Percentiles rank a stretch among this genome's conserved stretches.
Conservation (phyloP, 2,113 vertebrate species). For the Patagioenas fasciata region DNA sequence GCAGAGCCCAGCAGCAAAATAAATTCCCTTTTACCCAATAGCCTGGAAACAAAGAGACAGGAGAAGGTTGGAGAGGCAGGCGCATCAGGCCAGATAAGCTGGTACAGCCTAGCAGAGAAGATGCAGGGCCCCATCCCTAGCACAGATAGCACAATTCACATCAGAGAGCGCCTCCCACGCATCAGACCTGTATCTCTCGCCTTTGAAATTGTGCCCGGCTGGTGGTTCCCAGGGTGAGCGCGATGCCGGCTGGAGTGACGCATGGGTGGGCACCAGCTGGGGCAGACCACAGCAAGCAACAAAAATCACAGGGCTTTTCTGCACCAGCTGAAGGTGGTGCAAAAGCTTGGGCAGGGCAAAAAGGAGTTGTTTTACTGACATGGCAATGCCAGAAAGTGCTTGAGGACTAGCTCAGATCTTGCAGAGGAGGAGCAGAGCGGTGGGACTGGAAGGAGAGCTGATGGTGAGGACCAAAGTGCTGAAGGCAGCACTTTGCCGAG, state of each 20-base stretch:
- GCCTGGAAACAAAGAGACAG: not conserved
- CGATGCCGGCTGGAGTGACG: not conserved
- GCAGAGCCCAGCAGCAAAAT: not conserved
- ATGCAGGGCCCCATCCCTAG: slow-evolving; percentile 8
- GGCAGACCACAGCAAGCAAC: not conserved
- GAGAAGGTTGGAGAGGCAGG: not conserved
- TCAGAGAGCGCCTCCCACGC: slow-evolving; percentile 36
- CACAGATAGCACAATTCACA: not conserved
- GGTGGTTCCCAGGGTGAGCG: not conserved
- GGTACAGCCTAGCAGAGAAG: not conserved
- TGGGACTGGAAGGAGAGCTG: not conserved
- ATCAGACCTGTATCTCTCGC: not conserved
- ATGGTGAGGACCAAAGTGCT: not conserved
- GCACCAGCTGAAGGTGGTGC: not conserved
- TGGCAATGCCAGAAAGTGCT: rapidly evolving
- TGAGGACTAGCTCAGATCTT: not conserved
- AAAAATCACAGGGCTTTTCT: not conserved
- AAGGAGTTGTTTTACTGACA: not conserved
- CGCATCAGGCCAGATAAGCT: not conserved
- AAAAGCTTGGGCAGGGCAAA: not conserved
- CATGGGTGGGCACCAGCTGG: rapidly evolving
- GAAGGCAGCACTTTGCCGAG: slow-evolving; percentile 17
- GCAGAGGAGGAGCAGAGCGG: not conserved
- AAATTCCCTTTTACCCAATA: not conserved
- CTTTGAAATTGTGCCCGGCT: not conserved